phyloP scores from a whole-genome alignment of 1,140 invertebrate species.

The Platyscapa corneri region DNA sequence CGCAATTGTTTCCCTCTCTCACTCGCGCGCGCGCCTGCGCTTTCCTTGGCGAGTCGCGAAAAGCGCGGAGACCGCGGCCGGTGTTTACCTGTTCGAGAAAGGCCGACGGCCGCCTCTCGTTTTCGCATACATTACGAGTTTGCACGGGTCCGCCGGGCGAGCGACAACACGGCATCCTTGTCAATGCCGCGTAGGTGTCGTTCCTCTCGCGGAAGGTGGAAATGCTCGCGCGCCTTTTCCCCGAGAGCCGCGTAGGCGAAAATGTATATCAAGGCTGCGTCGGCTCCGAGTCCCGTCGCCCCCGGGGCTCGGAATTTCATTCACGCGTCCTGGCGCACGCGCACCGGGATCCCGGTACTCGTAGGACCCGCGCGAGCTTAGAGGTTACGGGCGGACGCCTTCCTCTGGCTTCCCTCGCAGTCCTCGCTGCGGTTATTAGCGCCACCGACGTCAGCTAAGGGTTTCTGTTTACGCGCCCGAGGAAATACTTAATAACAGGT shows the following conservation, averaged over 20 bases:
- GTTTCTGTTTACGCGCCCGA: not conserved
- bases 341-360: not conserved
- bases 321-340: not conserved
- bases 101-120: not conserved
- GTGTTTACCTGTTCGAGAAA: not conserved
- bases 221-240: constrained; percentile 54
- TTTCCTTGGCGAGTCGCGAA: not conserved
- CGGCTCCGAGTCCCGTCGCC: not conserved
- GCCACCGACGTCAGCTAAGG: no score
- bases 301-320: not conserved
- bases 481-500: constrained; percentile 20
- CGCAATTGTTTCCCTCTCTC: no score
- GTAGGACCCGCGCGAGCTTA: not conserved
- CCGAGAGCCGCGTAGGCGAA: constrained; percentile 66
- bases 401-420: no score
- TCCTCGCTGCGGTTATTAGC: no score
- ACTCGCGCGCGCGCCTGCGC: not conserved
- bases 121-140: constrained; percentile 19
- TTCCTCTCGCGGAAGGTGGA: constrained; percentile 70
- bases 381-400: no score
- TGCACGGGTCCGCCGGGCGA: constrained; percentile 36
- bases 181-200: constrained; percentile 56
- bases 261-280: constrained; percentile 71
- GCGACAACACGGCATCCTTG: constrained; percentile 63
- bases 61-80: constrained; percentile 22